These are phyloP conservation scores for Alligator sinensis DNA, from an alignment of 2,113 vertebrate species.

Conservation along the genomic window DNA sequence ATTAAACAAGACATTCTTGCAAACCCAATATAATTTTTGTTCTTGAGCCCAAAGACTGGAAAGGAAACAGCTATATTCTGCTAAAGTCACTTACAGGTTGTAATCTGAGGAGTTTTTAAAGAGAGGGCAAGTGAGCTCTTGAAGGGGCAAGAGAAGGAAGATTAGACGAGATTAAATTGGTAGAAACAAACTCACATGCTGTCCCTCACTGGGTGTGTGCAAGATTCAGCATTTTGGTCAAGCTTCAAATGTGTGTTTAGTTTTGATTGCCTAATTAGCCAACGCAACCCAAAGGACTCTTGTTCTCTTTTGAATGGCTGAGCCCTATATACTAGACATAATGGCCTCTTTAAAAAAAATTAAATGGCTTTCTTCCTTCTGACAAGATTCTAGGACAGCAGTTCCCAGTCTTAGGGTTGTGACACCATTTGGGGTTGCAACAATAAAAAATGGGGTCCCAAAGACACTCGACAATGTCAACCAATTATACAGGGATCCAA, in stretches of 20 bases:
- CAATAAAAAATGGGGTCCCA: no score
- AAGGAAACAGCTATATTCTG: neutral
- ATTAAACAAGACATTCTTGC: neutral
- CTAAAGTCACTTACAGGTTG: neutral
- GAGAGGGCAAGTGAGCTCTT: neutral
- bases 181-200: neutral
- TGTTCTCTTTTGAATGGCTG: neutral
- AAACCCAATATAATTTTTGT: neutral
- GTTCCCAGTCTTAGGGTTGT: no score
- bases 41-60: slow-evolving; percentile 35
- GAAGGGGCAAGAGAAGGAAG: neutral
- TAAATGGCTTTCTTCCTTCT: neutral
- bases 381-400: neutral
- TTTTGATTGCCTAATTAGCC: neutral
- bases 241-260: neutral
- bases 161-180: neutral
- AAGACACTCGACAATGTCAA: no score
- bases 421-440: no score
- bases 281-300: neutral
- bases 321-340: neutral
- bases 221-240: neutral
- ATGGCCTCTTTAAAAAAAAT: neutral
- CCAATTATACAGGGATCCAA: no score
- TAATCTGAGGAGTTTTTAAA: neutral
- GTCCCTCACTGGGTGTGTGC: neutral